Conservation (phyloP, 1,140 invertebrate species). For the Mya arenaria region DNA sequence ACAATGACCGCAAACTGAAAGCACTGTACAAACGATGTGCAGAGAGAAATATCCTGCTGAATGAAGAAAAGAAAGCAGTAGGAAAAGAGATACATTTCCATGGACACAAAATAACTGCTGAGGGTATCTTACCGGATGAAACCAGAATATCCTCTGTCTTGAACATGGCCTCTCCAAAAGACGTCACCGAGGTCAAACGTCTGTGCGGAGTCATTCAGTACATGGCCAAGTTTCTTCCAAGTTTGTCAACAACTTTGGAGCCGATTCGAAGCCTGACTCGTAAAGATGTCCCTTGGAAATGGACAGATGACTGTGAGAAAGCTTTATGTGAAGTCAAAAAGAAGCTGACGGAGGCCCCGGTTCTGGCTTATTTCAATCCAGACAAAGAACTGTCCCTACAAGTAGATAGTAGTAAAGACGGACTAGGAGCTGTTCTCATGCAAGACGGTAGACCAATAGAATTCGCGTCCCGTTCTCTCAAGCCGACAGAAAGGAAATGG, state of each 20-base stretch:
- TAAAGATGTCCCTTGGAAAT: constrained; percentile 12
- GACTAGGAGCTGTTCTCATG: constrained; percentile 79
- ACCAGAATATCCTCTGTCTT: constrained; percentile 72
- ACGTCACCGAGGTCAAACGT: constrained; percentile 41
- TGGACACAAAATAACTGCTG: constrained; percentile 45
- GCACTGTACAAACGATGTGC: constrained; percentile 24
- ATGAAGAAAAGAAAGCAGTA: constrained; percentile 53
- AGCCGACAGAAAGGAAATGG: constrained; percentile 80
- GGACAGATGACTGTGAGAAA: not conserved
- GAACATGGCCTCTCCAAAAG: constrained; percentile 68
- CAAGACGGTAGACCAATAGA: constrained; percentile 81
- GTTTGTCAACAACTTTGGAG: constrained; percentile 63
- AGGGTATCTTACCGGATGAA: constrained; percentile 74
- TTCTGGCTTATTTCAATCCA: constrained; percentile 67
- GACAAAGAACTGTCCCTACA: constrained; percentile 60
- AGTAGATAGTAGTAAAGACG: constrained; percentile 67
- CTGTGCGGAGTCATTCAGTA: constrained; percentile 75
- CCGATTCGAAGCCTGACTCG: constrained; percentile 11
- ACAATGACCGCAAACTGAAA: constrained; percentile 25
- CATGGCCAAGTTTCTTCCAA: constrained; percentile 73
- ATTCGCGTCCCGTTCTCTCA: constrained; percentile 81
- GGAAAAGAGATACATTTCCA: constrained; percentile 42
- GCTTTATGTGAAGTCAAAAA: constrained; percentile 66
- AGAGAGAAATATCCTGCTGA: constrained; percentile 55
- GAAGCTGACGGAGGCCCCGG: constrained; percentile 55